Percentiles rank a stretch among this genome's conserved stretches.
Evolutionary conservation across 1,140 invertebrate species (phyloP).

Genomic region (Psilanteris sp.): DNA sequence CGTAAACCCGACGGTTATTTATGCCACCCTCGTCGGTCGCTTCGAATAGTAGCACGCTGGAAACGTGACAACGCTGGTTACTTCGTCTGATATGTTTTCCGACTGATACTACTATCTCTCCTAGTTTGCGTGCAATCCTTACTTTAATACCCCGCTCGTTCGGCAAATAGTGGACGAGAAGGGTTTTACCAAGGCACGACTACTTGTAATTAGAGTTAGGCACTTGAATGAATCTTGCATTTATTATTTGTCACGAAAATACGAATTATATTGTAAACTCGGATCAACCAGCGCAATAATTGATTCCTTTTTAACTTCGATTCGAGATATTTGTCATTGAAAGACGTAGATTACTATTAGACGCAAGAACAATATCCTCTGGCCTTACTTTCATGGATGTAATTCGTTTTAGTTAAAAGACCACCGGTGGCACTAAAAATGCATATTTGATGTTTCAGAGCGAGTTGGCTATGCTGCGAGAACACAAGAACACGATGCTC

Average conservation of each 20-base stretch:
- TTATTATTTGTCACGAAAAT: constrained; percentile 3
- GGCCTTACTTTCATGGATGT: constrained; percentile 63
- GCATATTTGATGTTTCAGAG: constrained; percentile 81
- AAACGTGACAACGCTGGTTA: constrained; percentile 77
- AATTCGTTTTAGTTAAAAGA: constrained; percentile 70
- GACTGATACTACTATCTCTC: constrained; percentile 46
- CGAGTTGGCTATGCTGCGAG: constrained; percentile 84
- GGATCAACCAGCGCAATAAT: too few relatives aligned
- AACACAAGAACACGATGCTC: constrained; percentile 85
- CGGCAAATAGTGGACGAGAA: constrained; percentile 5
- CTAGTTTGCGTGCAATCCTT: constrained; percentile 33
- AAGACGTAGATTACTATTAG: constrained; percentile 54
- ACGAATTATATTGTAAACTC: background rate
- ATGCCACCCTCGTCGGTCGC: constrained; percentile 76
- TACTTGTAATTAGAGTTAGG: too few relatives aligned
- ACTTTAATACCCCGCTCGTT: constrained; percentile 33
- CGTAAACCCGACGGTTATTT: constrained; percentile 78
- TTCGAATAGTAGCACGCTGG: constrained; percentile 73
- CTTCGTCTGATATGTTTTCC: constrained; percentile 64
- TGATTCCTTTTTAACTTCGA: constrained; percentile 3
- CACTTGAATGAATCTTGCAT: too few relatives aligned
- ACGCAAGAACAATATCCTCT: constrained; percentile 46
- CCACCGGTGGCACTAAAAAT: constrained; percentile 65
- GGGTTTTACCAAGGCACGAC: constrained; percentile 2
- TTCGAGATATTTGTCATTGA: constrained; percentile 28